Percentiles rank a stretch among this genome's conserved stretches.
These are phyloP conservation scores for Alauda arvensis DNA, from an alignment of 2,797 vertebrate genomes.

Conservation along the genomic window DNA sequence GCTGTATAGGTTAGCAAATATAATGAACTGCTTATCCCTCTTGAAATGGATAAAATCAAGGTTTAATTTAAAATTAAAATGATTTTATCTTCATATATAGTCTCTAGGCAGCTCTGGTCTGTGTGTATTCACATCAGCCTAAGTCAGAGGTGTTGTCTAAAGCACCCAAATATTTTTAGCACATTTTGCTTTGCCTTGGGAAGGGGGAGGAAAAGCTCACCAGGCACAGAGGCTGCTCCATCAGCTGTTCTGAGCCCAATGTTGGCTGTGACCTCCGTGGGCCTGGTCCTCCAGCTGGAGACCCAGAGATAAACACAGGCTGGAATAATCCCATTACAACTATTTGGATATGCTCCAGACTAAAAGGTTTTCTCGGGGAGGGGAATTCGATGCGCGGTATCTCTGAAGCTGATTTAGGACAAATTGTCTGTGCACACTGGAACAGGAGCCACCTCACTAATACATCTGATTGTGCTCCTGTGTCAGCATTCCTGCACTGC, in stretches of 20 bases:
- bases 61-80: neutral
- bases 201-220: neutral
- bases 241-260: neutral
- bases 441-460: neutral
- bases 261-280: neutral
- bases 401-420: neutral
- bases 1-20: neutral
- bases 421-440: neutral
- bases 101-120: neutral
- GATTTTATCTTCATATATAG: neutral
- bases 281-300: conserved; percentile 22
- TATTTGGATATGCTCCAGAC: neutral
- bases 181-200: neutral
- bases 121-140: neutral
- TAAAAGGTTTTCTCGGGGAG: neutral
- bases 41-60: neutral
- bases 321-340: conserved; percentile 33
- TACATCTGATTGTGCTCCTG: neutral
- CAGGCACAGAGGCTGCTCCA: neutral
- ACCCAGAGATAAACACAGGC: conserved; percentile 9
- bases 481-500: neutral
- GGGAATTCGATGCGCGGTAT: neutral
- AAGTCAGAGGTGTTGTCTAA: neutral
- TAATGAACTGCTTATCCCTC: neutral
- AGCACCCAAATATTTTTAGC: neutral